These are phyloP conservation scores for Ammodramus savannarum DNA, from an alignment of 2,113 vertebrate genomes.

Conservation along the genomic window DNA sequence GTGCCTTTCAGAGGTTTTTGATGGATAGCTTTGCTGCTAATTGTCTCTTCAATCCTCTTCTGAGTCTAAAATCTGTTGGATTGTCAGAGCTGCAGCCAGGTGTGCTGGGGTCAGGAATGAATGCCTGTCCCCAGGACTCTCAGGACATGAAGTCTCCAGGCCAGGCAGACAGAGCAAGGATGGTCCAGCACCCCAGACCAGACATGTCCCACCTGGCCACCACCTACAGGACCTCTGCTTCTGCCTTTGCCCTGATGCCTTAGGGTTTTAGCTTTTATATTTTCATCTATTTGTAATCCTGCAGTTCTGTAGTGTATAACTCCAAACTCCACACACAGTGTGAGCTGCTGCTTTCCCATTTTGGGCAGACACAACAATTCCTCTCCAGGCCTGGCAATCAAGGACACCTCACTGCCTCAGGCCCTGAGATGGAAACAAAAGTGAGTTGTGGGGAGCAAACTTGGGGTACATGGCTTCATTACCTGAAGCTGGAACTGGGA, in stretches of 20 bases:
- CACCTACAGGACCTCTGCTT: background rate
- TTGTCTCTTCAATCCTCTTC: background rate
- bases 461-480: background rate
- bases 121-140: background rate
- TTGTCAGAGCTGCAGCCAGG: background rate
- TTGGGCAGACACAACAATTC: background rate
- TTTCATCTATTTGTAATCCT: background rate
- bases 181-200: accelerated
- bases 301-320: background rate
- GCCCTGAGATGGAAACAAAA: background rate
- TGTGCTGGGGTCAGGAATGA: background rate
- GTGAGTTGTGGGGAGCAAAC: background rate
- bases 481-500: background rate
- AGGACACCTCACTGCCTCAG: background rate
- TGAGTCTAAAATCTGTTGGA: background rate
- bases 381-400: background rate
- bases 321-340: background rate
- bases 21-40: background rate
- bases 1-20: background rate
- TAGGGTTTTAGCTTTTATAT: background rate
- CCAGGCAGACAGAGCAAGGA: background rate
- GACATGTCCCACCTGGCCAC: background rate
- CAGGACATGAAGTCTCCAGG: background rate
- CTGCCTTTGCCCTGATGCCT: background rate
- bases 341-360: background rate